Evolutionary conservation across 2,113 vertebrate genomes (phyloP), one percentile per base, ranked within the genome.

Genomic region (Datnioides undecimradiatus): DNA sequence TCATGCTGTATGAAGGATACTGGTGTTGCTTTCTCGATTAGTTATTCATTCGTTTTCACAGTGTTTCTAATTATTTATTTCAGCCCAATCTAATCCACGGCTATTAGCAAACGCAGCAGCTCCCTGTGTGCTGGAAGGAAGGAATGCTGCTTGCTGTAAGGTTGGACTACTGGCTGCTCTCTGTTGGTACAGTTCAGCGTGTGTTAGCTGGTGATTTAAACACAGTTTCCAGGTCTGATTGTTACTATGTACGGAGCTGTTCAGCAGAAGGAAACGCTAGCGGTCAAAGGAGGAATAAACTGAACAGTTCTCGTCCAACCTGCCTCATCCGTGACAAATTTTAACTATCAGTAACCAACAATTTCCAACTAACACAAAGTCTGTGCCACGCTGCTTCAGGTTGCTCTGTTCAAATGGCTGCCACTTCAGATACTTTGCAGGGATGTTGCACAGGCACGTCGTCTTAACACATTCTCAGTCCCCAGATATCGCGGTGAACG

Each of bases 141-240:
- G 29, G 65, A 75, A 45, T 3, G 64, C 36, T 8, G 58, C 58
- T 49, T 67, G 60, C 38, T 54, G 58, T 25, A 6, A 45, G 3
- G 27, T 63, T 65, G 29, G 31, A 45, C 57, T 27, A 0, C 16
- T 0, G 3, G 71, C 73, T 48, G 1, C 57, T 73, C 43, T 52
- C 29, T 55, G 34, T 55, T 64, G 55, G 25, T 68, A 25, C 51
- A 55, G 79, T 65, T 58, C 36, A 27, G 4, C 9, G 0, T 41
- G 62, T 82, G 71, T 83, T 72, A 77, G 73, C 41, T 87, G 74
- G 51, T 48, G 65, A 75, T 75, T 75, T 81, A 71, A 57, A 58
- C 13, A 19, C 33, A 60, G 31, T 40, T 59, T 41, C 11, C 17
- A 31, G 0, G 17, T 62, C 33, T 49, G 27, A 31, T 45, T 73